Percentiles rank a stretch among this genome's conserved stretches.
Conservation (phyloP, 2,113 vertebrate species). For the Lates calcarifer region DNA sequence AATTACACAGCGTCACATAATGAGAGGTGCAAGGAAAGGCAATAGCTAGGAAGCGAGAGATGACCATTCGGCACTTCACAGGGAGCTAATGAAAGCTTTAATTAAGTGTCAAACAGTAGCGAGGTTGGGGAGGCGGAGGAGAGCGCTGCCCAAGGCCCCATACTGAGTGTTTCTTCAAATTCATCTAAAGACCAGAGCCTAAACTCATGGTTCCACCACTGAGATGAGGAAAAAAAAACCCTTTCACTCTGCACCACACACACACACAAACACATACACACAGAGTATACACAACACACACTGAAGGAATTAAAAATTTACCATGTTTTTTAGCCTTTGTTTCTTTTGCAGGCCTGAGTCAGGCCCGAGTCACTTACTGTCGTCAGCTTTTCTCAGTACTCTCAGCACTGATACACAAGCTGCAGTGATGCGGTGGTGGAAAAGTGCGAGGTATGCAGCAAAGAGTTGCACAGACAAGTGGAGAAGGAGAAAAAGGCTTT, state of each 20-base stretch:
- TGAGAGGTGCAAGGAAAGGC: conserved; percentile 71
- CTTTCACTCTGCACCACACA: not conserved
- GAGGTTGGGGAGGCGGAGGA: conserved; percentile 41
- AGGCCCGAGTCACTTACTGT: conserved; percentile 34
- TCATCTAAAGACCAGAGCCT: conserved; percentile 42
- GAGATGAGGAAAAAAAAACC: conserved; percentile 40
- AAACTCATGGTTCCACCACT: conserved; percentile 39
- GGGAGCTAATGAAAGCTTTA: conserved; percentile 83
- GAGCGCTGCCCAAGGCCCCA: conserved; percentile 28
- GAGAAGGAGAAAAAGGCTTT: not conserved
- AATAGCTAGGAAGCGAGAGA: conserved; percentile 68
- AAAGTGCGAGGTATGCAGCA: not conserved
- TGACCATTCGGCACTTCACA: conserved; percentile 73
- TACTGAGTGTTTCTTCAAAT: conserved; percentile 64
- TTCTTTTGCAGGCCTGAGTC: conserved; percentile 47
- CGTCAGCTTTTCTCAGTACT: conserved; percentile 26
- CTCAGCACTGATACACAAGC: conserved; percentile 16
- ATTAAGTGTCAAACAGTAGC: conserved; percentile 81
- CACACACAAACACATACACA: conserved; percentile 6
- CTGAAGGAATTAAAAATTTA: conserved; percentile 48
- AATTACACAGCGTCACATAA: conserved; percentile 74
- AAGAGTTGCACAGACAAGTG: not conserved
- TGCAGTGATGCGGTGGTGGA: not conserved
- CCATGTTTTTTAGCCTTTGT: conserved; percentile 58
- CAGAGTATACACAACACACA: conserved; percentile 32